Evolutionary conservation across 2,113 vertebrate genomes (phyloP).

Genomic region (Orycteropus afer): DNA sequence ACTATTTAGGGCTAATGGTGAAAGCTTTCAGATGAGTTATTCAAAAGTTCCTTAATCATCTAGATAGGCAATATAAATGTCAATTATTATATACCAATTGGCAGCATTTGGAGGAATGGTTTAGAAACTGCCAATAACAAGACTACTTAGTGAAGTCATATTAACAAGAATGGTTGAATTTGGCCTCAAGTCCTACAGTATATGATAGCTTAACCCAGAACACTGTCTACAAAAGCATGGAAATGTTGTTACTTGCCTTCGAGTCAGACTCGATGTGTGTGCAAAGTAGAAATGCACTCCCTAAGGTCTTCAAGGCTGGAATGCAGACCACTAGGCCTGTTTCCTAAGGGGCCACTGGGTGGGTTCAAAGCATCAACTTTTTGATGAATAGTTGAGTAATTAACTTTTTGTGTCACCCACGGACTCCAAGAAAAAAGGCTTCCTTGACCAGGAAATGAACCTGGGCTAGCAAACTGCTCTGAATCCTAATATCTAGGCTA

Average conservation of each 20-base stretch:
- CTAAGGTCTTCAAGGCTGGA: not conserved
- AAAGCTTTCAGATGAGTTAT: slow-evolving; percentile 16
- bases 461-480: not conserved
- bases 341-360: not conserved
- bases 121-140: not conserved
- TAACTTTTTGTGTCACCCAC: not conserved
- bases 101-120: not conserved
- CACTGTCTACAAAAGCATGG: not conserved
- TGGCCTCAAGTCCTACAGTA: not conserved
- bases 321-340: too few species aligned
- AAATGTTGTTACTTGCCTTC: not conserved
- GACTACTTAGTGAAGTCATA: not conserved
- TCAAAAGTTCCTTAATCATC: not conserved
- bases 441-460: not conserved
- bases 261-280: not conserved
- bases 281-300: not conserved
- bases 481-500: not conserved
- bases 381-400: not conserved
- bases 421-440: not conserved
- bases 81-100: not conserved
- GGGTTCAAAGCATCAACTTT: not conserved
- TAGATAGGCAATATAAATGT: not conserved
- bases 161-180: not conserved
- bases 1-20: not conserved
- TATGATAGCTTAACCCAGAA: not conserved